Percentiles rank a stretch among this genome's conserved stretches.
Conservation (phyloP, 2,888 invertebrate genomes). For the Pristionchus entomophagus region DNA sequence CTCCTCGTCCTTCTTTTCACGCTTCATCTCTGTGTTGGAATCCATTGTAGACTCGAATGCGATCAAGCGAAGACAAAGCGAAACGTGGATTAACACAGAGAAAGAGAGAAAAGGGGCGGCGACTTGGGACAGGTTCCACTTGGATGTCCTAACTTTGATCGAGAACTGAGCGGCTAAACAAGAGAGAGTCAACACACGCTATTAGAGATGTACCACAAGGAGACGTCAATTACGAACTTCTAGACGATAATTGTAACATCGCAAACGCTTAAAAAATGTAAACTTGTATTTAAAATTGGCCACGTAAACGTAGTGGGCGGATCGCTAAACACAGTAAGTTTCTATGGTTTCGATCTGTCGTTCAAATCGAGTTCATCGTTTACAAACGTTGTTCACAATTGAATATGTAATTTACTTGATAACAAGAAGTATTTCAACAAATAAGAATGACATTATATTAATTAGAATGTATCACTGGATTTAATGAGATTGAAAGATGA, state of each 20-base stretch:
- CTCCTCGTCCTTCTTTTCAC: conserved; percentile 76
- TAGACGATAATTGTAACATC: too few species aligned
- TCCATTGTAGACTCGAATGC: neutral
- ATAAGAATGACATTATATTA: too few species aligned
- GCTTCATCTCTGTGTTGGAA: conserved; percentile 63
- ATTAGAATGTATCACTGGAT: too few species aligned
- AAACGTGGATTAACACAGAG: neutral
- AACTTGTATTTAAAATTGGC: too few species aligned
- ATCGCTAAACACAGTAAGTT: conserved; percentile 29
- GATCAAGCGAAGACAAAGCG: neutral
- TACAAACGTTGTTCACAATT: too few species aligned
- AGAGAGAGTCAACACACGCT: neutral
- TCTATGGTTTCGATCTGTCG: too few species aligned
- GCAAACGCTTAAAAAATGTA: too few species aligned
- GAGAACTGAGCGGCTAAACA: neutral
- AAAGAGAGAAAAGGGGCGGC: conserved; percentile 42
- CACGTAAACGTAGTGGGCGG: conserved; percentile 35
- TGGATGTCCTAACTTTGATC: neutral
- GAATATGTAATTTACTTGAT: too few species aligned
- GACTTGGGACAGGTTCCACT: conserved; percentile 37
- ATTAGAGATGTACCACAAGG: neutral
- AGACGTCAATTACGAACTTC: too few species aligned
- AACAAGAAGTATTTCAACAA: too few species aligned
- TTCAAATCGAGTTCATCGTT: neutral
- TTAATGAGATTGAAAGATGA: too few species aligned